A percentile compares a stretch with the other conserved stretches of the same genome.
These are phyloP conservation scores for Drosophila baimaii DNA, from an alignment of 1,140 invertebrate species.

Conservation along the genomic window DNA sequence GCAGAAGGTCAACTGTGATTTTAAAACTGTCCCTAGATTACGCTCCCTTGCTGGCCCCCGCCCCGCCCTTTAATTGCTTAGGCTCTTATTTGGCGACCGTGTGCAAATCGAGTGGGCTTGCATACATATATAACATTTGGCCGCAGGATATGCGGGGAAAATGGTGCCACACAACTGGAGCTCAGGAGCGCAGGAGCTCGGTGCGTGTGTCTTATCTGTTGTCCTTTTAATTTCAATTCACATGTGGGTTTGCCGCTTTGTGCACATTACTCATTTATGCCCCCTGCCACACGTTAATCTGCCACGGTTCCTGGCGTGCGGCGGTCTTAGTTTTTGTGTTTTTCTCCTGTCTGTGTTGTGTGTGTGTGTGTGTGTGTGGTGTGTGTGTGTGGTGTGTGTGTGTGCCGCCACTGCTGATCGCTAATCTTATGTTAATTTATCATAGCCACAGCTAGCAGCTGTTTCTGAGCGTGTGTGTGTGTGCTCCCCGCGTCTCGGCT, in stretches of 20 bases:
- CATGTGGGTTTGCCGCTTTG: slow-evolving; percentile 75
- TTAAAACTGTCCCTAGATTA: slow-evolving; percentile 12
- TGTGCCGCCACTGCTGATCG: slow-evolving; percentile 10
- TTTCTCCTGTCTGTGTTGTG: background rate
- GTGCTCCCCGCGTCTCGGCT: background rate
- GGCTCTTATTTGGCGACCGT: slow-evolving; percentile 1
- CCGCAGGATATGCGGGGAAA: slow-evolving; percentile 10
- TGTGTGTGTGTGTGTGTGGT: slow-evolving; percentile 1
- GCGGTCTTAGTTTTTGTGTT: slow-evolving; percentile 10
- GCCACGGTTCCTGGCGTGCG: slow-evolving; percentile 12
- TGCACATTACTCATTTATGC: slow-evolving; percentile 74
- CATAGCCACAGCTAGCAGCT: slow-evolving; percentile 14
- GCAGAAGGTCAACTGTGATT: slow-evolving; percentile 19
- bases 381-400: background rate
- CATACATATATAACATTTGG: background rate
- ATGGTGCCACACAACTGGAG: background rate
- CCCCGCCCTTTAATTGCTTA: background rate
- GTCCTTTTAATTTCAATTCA: slow-evolving; percentile 78
- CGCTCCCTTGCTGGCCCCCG: background rate
- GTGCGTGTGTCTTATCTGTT: slow-evolving; percentile 75
- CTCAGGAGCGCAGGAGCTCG: slow-evolving; percentile 1
- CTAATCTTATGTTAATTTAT: slow-evolving; percentile 26
- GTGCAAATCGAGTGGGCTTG: slow-evolving; percentile 3
- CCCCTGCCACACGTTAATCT: slow-evolving; percentile 7
- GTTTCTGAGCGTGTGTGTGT: slow-evolving; percentile 1